Percentiles rank a stretch among this genome's conserved stretches.
Conservation (phyloP, 2,888 invertebrate species). For the Cerastoderma edule region DNA sequence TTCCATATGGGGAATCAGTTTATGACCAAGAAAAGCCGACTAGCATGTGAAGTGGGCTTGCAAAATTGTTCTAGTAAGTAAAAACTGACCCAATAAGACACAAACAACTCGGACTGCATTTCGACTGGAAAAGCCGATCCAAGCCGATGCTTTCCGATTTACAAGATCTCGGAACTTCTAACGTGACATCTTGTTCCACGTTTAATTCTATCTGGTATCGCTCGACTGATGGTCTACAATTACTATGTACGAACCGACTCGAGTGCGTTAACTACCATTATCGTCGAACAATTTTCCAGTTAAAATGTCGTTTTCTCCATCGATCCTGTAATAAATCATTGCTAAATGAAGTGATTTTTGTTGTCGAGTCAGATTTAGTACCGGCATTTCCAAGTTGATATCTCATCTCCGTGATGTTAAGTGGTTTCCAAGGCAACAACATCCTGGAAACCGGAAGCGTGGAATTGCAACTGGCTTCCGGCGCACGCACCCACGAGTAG, state of each 20-base stretch:
- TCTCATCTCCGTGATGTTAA: slow-evolving; percentile 40
- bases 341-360: slow-evolving; percentile 53
- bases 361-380: slow-evolving; percentile 55
- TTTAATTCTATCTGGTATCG: slow-evolving; percentile 8
- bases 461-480: slow-evolving; percentile 55
- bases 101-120: too few relatives aligned
- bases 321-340: slow-evolving; percentile 54
- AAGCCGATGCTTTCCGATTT: too few relatives aligned
- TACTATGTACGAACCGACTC: slow-evolving; percentile 17
- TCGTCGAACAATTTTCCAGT: slow-evolving; percentile 30
- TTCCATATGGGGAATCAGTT: too few relatives aligned
- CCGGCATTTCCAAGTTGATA: slow-evolving; percentile 48
- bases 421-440: slow-evolving; percentile 62
- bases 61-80: too few relatives aligned
- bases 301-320: slow-evolving; percentile 50
- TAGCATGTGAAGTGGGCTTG: too few relatives aligned
- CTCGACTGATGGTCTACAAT: slow-evolving; percentile 2
- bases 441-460: slow-evolving; percentile 50
- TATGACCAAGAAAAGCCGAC: too few relatives aligned
- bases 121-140: too few relatives aligned
- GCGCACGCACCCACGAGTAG: slow-evolving; percentile 51
- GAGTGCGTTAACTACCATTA: slow-evolving; percentile 28
- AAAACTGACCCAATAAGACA: too few relatives aligned
- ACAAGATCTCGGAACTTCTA: neutral
- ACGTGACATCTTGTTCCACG: neutral